Base-by-base conservation (phyloP, 2,113 vertebrate species). In the Mirza zaza region DNA sequence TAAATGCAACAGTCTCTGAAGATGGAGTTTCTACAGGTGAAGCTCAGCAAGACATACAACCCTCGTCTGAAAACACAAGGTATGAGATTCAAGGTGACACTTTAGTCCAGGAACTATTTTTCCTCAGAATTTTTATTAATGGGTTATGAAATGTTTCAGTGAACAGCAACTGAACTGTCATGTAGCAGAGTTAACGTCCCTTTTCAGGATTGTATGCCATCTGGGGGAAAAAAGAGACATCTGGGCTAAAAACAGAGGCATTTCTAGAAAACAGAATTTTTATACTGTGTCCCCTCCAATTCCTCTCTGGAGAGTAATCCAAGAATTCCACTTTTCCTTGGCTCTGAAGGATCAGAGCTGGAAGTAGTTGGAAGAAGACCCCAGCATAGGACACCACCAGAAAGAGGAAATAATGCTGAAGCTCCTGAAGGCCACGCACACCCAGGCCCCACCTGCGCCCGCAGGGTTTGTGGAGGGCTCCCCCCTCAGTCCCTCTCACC, bases 381-480 rank as follows among this genome's bases (percentile, higher is more conserved):
- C 10, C 34, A 61, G 57, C 8, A 0, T 0, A 10, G 20, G 45
- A n/a, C n/a, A 9, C 29, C n/a, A 15, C 29, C 42, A 8, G 75
- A 36, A 8, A 42, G 3, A 34, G 39, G 32, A 65, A 71, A 83
- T 17, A 8, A 5, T 12, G 15, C 45, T 6, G 9, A n/a, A n/a
- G 7, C 7, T 42, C 15, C 6, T 13, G 48, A 45, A 70, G 61
- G 20, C 4, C 32, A 27, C 57, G 6, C 21, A 32, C 48, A 57
- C 39, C 34, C 67, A 68, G 55, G 11, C 9, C 23, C 45, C 68
- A 21, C 0, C 76, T 68, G 50, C 6, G 1, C 11, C 14, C 67
- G 57, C 25, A 1, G 21, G 57, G 45, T 97, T 98, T 91, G 65
- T 55, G 68, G 39, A 84, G 52, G 36, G 87, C 21, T 61, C 42